Percentiles rank a stretch among this genome's conserved stretches.
Conservation (phyloP, 1,140 invertebrate species). For the Hycleus cichorii region DNA sequence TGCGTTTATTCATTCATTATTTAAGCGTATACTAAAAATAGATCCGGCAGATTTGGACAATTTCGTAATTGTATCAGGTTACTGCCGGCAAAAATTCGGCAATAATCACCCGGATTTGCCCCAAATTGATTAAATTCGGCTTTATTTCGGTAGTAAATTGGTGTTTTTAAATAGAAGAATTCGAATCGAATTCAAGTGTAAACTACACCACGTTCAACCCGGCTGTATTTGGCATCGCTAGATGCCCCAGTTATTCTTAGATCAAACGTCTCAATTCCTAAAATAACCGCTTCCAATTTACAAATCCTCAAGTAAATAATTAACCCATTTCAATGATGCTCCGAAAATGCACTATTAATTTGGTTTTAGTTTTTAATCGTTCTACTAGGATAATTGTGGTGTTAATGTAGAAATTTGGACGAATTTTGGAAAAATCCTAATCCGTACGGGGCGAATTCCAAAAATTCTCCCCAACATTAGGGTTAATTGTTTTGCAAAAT, state of each 20-base stretch:
- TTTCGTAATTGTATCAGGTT: neutral
- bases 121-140: no score
- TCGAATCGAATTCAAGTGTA: constrained; percentile 16
- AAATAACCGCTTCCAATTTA: constrained; percentile 19
- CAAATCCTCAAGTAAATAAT: constrained; percentile 2
- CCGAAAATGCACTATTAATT: neutral
- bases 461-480: neutral
- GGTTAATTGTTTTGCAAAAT: neutral
- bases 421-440: neutral
- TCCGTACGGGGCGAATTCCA: neutral
- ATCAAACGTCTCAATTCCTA: constrained; percentile 22
- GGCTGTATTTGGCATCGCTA: constrained; percentile 35
- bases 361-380: neutral
- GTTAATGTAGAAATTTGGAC: neutral
- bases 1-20: neutral
- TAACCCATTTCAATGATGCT: no score
- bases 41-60: neutral
- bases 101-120: no score
- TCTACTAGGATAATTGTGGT: no score
- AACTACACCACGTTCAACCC: constrained; percentile 22
- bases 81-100: neutral
- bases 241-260: constrained; percentile 30
- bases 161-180: neutral
- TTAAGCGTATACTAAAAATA: constrained; percentile 5
- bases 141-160: neutral